These are phyloP conservation scores for Hemaris fuciformis DNA, from an alignment of 2,888 invertebrate species.

Conservation along the genomic window DNA sequence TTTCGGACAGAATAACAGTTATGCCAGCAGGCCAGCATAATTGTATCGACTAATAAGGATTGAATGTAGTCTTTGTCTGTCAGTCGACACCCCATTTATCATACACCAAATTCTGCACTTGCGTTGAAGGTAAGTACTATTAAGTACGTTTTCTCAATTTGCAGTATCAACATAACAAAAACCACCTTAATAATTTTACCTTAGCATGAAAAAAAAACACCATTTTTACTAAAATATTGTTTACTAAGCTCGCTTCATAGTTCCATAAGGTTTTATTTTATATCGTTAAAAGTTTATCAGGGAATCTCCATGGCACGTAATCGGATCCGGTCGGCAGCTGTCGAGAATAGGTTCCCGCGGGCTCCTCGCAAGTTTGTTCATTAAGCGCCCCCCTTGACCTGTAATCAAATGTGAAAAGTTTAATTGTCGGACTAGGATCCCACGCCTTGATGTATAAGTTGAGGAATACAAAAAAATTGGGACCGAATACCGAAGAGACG, in stretches of 20 bases:
- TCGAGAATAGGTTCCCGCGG: constrained; percentile 19
- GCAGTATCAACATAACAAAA: no score
- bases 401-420: constrained; percentile 31
- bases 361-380: constrained; percentile 35
- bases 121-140: no score
- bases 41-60: no score
- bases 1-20: no score
- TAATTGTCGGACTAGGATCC: constrained; percentile 25
- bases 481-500: background rate
- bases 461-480: background rate
- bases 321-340: constrained; percentile 21
- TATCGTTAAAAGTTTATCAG: background rate
- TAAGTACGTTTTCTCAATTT: no score
- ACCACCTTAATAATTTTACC: no score
- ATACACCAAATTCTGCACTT: no score
- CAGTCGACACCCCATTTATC: no score
- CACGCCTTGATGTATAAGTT: constrained; percentile 1
- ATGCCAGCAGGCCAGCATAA: no score
- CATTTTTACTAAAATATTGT: no score
- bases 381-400: constrained; percentile 28
- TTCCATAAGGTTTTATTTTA: background rate
- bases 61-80: no score
- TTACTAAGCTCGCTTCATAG: background rate
- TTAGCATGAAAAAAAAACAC: no score
- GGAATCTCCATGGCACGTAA: background rate